Base-by-base conservation (phyloP, 2,113 vertebrate species). In the Esox niger region DNA sequence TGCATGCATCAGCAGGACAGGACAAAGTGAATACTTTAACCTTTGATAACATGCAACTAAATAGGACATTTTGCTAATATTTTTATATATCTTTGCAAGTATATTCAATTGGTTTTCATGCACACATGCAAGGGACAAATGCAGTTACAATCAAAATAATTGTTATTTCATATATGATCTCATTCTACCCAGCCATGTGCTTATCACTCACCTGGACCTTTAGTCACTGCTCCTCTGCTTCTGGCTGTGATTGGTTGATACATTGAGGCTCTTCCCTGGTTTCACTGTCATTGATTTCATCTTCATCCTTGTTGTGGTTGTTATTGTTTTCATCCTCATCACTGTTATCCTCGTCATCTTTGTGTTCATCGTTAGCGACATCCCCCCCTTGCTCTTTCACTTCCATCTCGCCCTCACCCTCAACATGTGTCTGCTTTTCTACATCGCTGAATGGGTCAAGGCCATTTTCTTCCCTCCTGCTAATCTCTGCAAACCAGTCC, bases 401-500 rank as follows among this genome's bases (percentile, higher is more conserved):
- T 43, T 81, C 79, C 2, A 26, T 68, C 4, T 69, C 78, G 60
- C 80, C 77, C 2, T 62, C 82, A 29, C 78, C 75, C 2, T 69
- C 75, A 46, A 73, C 73, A 1, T 75, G 73, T 25, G 75, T 78
- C 1, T 79, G 92, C 2, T 2, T 64, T 20, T 59, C 91, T 0
- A 91, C 91, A 0, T 92, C 90, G 0, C 83, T 84, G 90, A 97
- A 97, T 23, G 94, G 88, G 79, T 94, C 92, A 70, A 88, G 35
- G 23, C 95, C 96, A 75, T 93, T 84, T 23, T 95, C 91, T 13
- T 84, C 92, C 86, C 93, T 90, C 68, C 89, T 84, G 31, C 86
- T 84, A 5, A 92, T 88, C 70, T 94, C 90, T 0, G 92, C 91
- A 87, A 99, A 98, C 96, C 96, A 99, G 81, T 98, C 95, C 81